Evolutionary conservation across 2,797 vertebrate species (phyloP).

Genomic region (Pelobates cultripes): DNA sequence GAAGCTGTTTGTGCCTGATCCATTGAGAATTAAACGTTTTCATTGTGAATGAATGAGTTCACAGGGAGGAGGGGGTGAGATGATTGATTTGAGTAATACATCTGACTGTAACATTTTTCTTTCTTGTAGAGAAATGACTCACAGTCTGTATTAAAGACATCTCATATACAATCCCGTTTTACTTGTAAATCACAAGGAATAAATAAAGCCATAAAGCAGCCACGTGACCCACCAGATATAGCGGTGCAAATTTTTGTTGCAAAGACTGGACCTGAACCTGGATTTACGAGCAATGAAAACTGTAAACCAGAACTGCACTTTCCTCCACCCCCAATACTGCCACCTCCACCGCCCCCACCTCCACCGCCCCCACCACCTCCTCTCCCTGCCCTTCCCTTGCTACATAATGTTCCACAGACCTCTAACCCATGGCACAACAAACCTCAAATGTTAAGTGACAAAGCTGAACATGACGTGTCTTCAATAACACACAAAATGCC

Average conservation of each 20-base stretch:
- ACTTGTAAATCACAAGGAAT: slow-evolving; percentile 54
- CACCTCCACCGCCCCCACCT: accelerated
- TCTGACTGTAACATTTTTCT: slow-evolving; percentile 5
- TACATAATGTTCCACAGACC: not conserved
- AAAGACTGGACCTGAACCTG: slow-evolving; percentile 52
- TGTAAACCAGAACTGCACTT: not conserved
- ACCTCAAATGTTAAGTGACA: slow-evolving; percentile 67
- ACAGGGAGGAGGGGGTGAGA: not conserved
- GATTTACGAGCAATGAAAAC: not conserved
- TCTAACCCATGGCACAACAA: slow-evolving; percentile 55
- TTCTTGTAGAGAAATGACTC: slow-evolving; percentile 77
- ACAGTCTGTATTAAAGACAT: slow-evolving; percentile 75
- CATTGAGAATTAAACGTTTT: not conserved
- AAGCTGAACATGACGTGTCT: slow-evolving; percentile 10
- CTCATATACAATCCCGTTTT: slow-evolving; percentile 61
- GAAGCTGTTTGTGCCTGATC: slow-evolving; percentile 24
- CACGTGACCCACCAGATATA: slow-evolving; percentile 62
- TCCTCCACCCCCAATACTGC: accelerated
- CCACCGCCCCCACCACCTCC: not conserved
- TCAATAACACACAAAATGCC: slow-evolving; percentile 60
- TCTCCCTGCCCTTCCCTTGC: slow-evolving; percentile 30
- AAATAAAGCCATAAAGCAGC: slow-evolving; percentile 39
- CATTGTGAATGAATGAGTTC: slow-evolving; percentile 3
- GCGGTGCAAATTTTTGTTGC: slow-evolving; percentile 72
- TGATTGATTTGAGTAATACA: slow-evolving; percentile 10